A percentile compares a stretch with the other conserved stretches of the same genome.
These are phyloP conservation scores for Glossophaga mutica DNA, from an alignment of 2,797 vertebrate genomes.

Conservation along the genomic window DNA sequence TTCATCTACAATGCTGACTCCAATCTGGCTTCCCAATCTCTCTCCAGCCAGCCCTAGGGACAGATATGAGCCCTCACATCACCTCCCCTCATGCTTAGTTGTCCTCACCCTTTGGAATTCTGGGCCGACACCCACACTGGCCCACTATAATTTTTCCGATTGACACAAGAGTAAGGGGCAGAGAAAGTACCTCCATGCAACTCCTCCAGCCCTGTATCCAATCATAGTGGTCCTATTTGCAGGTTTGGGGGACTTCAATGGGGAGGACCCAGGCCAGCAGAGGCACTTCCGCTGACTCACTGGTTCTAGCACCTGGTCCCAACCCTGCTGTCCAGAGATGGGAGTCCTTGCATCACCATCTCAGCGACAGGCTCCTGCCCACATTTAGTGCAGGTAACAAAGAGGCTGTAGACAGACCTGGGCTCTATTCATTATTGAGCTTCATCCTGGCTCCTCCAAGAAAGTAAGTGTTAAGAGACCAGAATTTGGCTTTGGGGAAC, in stretches of 20 bases:
- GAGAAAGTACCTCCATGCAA: not conserved
- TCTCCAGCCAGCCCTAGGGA: not conserved
- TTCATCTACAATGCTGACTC: not conserved
- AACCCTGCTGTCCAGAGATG: not conserved
- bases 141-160: not conserved
- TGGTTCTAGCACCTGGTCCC: not conserved
- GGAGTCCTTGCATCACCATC: not conserved
- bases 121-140: not conserved
- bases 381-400: not conserved
- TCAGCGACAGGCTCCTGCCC: not conserved
- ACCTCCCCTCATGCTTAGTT: not conserved
- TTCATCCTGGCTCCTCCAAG: too few relatives aligned
- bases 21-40: not conserved
- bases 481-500: not conserved
- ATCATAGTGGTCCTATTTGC: not conserved
- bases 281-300: not conserved
- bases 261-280: not conserved
- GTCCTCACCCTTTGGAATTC: not conserved
- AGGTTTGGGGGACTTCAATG: not conserved
- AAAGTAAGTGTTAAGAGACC: not conserved
- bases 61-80: rapidly evolving
- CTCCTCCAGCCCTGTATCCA: not conserved
- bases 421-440: not conserved
- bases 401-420: not conserved
- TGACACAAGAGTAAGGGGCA: not conserved